Evolutionary conservation across 2,888 invertebrate species (phyloP).

Genomic region (Drosophila lutescens): DNA sequence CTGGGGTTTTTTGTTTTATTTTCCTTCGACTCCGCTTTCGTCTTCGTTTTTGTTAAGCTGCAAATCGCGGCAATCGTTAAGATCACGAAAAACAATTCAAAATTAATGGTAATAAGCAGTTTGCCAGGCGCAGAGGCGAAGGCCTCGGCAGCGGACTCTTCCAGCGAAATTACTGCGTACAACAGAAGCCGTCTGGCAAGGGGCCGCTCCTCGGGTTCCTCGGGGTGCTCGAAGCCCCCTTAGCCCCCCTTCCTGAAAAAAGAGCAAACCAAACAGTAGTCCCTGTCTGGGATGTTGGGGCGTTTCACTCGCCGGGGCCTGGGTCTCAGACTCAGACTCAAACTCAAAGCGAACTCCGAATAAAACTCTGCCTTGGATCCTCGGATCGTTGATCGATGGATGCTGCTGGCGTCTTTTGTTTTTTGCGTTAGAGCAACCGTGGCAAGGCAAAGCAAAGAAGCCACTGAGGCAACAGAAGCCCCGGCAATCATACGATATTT

Average conservation of each 20-base stretch:
- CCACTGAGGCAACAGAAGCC: constrained; percentile 47
- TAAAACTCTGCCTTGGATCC: constrained; percentile 9
- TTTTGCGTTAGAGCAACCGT: constrained; percentile 37
- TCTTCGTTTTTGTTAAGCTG: constrained; percentile 70
- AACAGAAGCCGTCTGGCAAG: constrained; percentile 83
- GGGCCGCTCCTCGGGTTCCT: constrained; percentile 46
- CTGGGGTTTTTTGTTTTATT: constrained; percentile 29
- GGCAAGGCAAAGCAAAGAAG: constrained; percentile 30
- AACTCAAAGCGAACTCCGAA: constrained; percentile 1
- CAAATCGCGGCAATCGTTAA: constrained; percentile 84
- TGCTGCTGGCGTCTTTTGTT: constrained; percentile 42
- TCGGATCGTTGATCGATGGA: constrained; percentile 60
- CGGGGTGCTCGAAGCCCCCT: constrained; percentile 14
- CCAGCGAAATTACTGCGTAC: constrained; percentile 84
- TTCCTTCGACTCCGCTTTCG: constrained; percentile 37
- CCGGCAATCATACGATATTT: constrained; percentile 81
- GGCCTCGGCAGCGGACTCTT: constrained; percentile 25
- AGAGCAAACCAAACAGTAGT: constrained; percentile 46
- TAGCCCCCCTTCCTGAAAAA: background rate
- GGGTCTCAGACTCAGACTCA: constrained; percentile 23
- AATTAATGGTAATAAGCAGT: constrained; percentile 85
- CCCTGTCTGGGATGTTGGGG: constrained; percentile 54
- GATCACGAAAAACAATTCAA: constrained; percentile 84
- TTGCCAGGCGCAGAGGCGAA: constrained; percentile 46
- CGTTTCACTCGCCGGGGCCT: constrained; percentile 57